These are phyloP conservation scores for Xylocampa areola DNA, from an alignment of 2,888 invertebrate genomes.

Conservation along the genomic window DNA sequence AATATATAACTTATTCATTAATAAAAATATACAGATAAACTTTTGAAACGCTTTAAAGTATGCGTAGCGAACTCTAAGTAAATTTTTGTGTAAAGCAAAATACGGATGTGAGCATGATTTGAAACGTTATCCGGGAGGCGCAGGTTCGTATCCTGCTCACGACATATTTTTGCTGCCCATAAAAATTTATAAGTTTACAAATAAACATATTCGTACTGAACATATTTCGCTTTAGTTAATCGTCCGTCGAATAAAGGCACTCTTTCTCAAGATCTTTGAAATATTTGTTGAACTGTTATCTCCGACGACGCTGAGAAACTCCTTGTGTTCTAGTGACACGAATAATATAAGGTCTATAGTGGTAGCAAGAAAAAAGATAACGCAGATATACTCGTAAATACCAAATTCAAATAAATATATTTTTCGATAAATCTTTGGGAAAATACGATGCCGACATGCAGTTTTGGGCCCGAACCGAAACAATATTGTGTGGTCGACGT, in stretches of 20 bases:
- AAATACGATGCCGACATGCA: constrained; percentile 18
- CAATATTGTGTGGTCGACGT: too few relatives aligned
- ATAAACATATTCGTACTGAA: background rate
- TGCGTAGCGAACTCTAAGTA: too few relatives aligned
- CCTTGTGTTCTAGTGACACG: constrained; percentile 21
- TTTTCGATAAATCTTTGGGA: constrained; percentile 15
- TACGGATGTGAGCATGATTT: too few relatives aligned
- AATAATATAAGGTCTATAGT: constrained; percentile 8
- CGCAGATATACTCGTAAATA: constrained; percentile 22
- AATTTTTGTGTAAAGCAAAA: too few relatives aligned
- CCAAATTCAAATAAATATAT: constrained; percentile 9
- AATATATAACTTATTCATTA: too few relatives aligned
- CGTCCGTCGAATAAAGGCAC: background rate
- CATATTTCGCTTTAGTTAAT: constrained; percentile 3
- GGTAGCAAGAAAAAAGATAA: constrained; percentile 31
- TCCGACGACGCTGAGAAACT: constrained; percentile 10
- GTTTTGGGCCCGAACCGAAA: constrained; percentile 3
- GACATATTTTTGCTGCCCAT: too few relatives aligned
- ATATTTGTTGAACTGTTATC: constrained; percentile 23
- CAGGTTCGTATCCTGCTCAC: too few relatives aligned
- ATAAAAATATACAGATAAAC: too few relatives aligned
- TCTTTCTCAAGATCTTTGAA: constrained; percentile 8
- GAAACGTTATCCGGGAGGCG: too few relatives aligned
- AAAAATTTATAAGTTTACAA: background rate
- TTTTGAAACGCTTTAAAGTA: too few relatives aligned